A percentile compares a stretch with the other conserved stretches of the same genome.
Conservation (phyloP, 2,888 invertebrate genomes). For the Ametastegia equiseti region DNA sequence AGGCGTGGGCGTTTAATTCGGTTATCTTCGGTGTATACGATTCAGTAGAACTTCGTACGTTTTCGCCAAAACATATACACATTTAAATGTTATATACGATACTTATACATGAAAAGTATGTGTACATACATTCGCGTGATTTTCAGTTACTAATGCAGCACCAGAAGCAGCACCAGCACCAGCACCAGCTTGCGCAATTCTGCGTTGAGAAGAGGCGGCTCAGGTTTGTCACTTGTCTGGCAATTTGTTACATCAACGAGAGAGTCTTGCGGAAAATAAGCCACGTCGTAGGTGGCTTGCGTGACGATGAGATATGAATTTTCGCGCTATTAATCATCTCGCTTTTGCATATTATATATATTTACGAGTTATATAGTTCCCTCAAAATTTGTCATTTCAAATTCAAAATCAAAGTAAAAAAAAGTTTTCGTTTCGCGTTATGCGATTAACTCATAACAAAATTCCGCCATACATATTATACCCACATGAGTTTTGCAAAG, state of each 20-base stretch:
- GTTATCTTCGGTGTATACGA: no score
- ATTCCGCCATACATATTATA: no score
- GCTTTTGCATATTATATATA: neutral
- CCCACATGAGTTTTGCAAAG: no score
- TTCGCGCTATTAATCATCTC: slow-evolving; percentile 37
- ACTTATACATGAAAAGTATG: neutral
- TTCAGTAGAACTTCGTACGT: neutral
- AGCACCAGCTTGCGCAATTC: slow-evolving; percentile 35
- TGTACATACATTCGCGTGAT: neutral
- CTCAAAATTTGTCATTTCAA: neutral
- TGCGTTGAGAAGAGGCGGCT: slow-evolving; percentile 24
- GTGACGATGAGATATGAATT: slow-evolving; percentile 41
- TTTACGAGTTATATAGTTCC: neutral
- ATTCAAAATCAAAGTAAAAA: neutral
- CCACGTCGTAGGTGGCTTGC: slow-evolving; percentile 36
- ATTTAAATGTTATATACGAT: neutral
- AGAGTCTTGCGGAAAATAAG: slow-evolving; percentile 46
- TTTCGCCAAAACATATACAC: neutral
- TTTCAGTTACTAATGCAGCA: neutral
- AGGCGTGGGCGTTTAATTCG: slow-evolving; percentile 14
- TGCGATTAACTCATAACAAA: no score
- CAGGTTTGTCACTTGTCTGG: slow-evolving; percentile 72
- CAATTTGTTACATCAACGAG: slow-evolving; percentile 70
- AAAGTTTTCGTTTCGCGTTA: no score
- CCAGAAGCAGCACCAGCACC: no score